Conservation (phyloP, 2,888 invertebrate genomes). For the Napeogenes sylphis region DNA sequence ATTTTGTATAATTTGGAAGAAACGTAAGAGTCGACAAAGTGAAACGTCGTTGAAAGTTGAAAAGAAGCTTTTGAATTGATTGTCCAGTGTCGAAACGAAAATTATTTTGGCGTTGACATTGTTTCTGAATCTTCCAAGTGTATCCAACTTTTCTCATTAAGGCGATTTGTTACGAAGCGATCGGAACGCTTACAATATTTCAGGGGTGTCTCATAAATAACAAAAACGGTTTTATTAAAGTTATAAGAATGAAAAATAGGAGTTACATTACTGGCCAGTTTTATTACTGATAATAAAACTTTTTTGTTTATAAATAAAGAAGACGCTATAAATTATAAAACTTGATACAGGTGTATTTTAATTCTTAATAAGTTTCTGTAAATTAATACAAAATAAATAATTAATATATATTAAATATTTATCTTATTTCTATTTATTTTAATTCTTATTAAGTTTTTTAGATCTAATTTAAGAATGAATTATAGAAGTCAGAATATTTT, state of each 20-base stretch:
- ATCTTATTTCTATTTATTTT: too few species aligned
- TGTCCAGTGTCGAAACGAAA: constrained; percentile 67
- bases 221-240: constrained; percentile 35
- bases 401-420: too few species aligned
- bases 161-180: constrained; percentile 46
- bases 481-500: too few species aligned
- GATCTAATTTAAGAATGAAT: too few species aligned
- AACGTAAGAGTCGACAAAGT: constrained; percentile 48
- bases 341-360: too few species aligned
- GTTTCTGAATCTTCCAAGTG: constrained; percentile 60
- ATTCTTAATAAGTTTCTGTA: too few species aligned
- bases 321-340: too few species aligned
- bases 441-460: too few species aligned
- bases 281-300: neutral
- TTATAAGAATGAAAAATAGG: constrained; percentile 11
- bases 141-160: constrained; percentile 73
- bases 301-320: too few species aligned
- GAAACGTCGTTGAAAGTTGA: constrained; percentile 45
- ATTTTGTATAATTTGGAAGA: constrained; percentile 43
- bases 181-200: constrained; percentile 52
- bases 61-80: constrained; percentile 71
- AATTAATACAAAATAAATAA: too few species aligned
- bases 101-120: constrained; percentile 64
- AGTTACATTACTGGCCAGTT: neutral
- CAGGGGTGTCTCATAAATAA: constrained; percentile 32